A percentile compares a stretch with the other conserved stretches of the same genome.
Evolutionary conservation across 1,140 invertebrate species (phyloP).

Genomic region (Pseudomyrmex dendroicus): DNA sequence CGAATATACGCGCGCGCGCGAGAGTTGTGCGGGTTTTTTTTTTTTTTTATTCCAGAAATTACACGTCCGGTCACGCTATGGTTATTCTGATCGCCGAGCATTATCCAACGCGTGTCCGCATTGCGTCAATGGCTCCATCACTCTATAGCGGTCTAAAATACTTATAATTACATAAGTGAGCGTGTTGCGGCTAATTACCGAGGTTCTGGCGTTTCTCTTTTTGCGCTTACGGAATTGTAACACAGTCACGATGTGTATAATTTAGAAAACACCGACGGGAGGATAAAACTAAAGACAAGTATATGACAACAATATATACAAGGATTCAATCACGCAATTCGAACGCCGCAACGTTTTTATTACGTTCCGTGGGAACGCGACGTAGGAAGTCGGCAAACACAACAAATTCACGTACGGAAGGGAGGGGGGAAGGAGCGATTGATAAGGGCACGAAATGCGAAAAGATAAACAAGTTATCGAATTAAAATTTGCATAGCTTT

Average conservation of each 20-base stretch:
- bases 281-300: conserved; percentile 34
- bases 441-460: too few relatives aligned
- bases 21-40: conserved; percentile 37
- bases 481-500: too few relatives aligned
- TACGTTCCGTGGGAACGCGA: conserved; percentile 15
- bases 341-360: conserved; percentile 50
- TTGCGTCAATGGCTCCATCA: conserved; percentile 68
- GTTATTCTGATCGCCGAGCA: conserved; percentile 58
- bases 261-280: conserved; percentile 21
- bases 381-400: conserved; percentile 36
- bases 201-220: conserved; percentile 20
- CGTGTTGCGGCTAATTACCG: conserved; percentile 64
- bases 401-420: background rate
- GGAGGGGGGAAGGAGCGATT: too few relatives aligned
- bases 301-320: conserved; percentile 29
- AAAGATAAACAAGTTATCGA: too few relatives aligned
- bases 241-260: conserved; percentile 14
- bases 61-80: conserved; percentile 69
- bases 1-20: conserved; percentile 2
- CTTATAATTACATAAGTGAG: conserved; percentile 61
- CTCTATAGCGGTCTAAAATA: conserved; percentile 45
- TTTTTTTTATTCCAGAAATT: conserved; percentile 61
- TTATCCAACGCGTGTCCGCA: conserved; percentile 66
- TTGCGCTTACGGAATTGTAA: conserved; percentile 10
- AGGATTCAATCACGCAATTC: conserved; percentile 55